Evolutionary conservation across 1,140 invertebrate genomes (phyloP).

Genomic region (Eurytemora carolleeae): DNA sequence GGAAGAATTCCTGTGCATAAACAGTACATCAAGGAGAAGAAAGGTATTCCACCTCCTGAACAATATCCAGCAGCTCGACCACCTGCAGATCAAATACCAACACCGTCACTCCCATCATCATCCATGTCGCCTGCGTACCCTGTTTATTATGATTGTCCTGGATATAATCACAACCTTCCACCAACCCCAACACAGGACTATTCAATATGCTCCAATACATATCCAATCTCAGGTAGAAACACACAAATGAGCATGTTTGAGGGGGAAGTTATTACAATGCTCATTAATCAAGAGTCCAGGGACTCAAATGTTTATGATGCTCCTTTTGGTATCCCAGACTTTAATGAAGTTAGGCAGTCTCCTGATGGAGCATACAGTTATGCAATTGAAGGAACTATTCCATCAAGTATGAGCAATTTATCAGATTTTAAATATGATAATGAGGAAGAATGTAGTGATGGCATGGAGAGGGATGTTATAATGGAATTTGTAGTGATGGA

Average conservation of each 20-base stretch:
- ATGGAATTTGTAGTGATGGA: no score
- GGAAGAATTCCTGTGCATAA: not conserved
- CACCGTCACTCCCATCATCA: not conserved
- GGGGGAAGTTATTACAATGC: not conserved
- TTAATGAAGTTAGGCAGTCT: not conserved
- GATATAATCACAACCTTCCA: not conserved
- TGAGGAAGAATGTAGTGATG: not conserved
- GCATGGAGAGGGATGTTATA: not conserved
- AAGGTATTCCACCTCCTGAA: not conserved
- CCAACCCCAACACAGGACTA: not conserved
- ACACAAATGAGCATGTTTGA: not conserved
- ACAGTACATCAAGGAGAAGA: not conserved
- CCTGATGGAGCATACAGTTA: conserved; percentile 1
- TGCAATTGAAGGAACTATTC: not conserved
- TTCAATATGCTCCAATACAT: not conserved
- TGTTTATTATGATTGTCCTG: not conserved
- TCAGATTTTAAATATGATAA: not conserved
- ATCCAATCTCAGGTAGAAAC: not conserved
- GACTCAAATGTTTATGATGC: not conserved
- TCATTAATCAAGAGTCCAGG: not conserved
- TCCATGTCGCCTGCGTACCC: not conserved
- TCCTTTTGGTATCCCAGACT: not conserved
- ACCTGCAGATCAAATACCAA: not conserved
- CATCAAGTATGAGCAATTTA: not conserved
- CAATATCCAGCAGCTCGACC: not conserved